Evolutionary conservation across 2,797 vertebrate species (phyloP).

Genomic region (Hylomyscus alleni): DNA sequence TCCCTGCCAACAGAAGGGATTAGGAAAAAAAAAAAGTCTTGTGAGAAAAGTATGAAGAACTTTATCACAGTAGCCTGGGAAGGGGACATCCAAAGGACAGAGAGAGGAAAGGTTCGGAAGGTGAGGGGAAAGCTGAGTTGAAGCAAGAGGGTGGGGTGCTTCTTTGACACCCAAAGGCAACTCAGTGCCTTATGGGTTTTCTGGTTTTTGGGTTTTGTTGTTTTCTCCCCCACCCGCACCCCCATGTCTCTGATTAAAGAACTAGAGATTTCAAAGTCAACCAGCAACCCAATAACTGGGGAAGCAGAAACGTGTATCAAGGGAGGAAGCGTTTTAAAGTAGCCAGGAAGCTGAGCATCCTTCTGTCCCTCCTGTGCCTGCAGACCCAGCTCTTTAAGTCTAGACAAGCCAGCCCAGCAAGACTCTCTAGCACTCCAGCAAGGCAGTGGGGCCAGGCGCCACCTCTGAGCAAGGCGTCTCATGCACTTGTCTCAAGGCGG

Average conservation of each 20-base stretch:
- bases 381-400: neutral
- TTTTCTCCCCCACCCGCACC: too few species aligned
- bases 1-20: slow-evolving; percentile 79
- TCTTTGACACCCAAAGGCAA: slow-evolving; percentile 3
- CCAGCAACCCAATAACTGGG: neutral
- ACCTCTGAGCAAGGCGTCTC: neutral
- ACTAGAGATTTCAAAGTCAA: neutral
- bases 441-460: rapidly evolving
- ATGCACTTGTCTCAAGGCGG: neutral
- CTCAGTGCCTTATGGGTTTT: neutral
- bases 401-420: rapidly evolving
- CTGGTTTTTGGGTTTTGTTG: neutral
- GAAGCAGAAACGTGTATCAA: neutral
- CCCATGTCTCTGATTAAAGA: neutral
- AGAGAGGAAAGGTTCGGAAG: neutral
- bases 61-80: slow-evolving; percentile 67
- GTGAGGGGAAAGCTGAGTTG: neutral
- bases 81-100: slow-evolving; percentile 6
- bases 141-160: neutral
- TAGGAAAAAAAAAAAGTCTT: slow-evolving; percentile 57
- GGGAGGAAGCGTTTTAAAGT: neutral
- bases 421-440: rapidly evolving
- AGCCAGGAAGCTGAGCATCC: neutral
- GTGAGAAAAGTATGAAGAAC: slow-evolving; percentile 77
- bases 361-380: neutral